A percentile compares a stretch with the other conserved stretches of the same genome.
phyloP scores from a whole-genome alignment of 2,888 invertebrate species.

The Melangyna quadrimaculata region DNA sequence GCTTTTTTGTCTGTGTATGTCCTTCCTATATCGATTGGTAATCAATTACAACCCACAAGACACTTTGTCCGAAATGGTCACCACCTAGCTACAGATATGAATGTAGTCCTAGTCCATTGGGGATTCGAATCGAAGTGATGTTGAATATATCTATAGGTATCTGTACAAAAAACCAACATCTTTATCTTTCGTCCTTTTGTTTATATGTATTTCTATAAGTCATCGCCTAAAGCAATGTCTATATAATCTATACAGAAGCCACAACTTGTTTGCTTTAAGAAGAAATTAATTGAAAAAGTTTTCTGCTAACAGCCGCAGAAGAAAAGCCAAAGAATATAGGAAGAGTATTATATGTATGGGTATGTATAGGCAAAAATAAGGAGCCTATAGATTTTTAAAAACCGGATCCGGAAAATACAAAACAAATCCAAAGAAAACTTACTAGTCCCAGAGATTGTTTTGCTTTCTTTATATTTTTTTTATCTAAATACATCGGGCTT shows the following conservation, averaged over 20 bases:
- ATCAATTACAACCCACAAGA: conserved; percentile 62
- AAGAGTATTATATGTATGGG: too few species aligned
- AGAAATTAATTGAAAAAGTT: conserved; percentile 71
- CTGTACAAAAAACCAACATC: conserved; percentile 36
- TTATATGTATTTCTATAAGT: background rate
- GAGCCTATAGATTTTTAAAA: conserved; percentile 4
- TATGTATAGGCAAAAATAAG: background rate
- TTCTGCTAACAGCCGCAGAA: conserved; percentile 52
- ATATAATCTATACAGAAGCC: conserved; percentile 2
- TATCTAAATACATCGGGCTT: conserved; percentile 38
- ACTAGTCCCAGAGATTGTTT: conserved; percentile 49
- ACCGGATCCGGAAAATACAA: conserved; percentile 57
- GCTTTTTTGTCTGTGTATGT: background rate
- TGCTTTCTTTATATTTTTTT: conserved; percentile 10
- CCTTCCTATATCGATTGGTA: conserved; percentile 53
- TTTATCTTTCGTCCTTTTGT: conserved; percentile 46
- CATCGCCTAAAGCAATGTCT: background rate
- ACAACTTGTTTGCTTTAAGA: conserved; percentile 61
- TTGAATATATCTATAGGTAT: background rate
- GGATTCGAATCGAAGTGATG: background rate
- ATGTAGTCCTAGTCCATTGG: background rate
- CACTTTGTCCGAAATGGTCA: conserved; percentile 36
- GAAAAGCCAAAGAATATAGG: conserved; percentile 26
- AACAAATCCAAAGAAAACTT: conserved; percentile 61
- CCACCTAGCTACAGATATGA: background rate